Evolutionary conservation across 2,888 invertebrate genomes (phyloP).

Genomic region (Cerceris rybyensis): DNA sequence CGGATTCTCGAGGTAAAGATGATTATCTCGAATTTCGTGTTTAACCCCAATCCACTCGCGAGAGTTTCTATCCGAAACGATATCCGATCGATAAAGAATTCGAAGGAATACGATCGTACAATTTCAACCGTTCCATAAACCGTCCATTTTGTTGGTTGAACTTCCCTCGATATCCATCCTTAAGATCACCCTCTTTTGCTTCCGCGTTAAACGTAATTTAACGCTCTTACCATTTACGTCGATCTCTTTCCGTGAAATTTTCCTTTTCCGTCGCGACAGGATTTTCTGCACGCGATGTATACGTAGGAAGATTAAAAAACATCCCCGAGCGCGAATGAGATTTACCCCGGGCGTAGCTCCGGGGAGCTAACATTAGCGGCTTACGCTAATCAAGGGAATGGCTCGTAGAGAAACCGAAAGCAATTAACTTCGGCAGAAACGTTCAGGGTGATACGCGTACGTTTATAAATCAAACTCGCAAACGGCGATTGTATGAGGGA

Average conservation of each 20-base stretch:
- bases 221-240: not conserved
- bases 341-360: no score
- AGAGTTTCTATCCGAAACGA: not conserved
- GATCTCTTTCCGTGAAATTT: not conserved
- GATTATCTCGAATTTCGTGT: slow-evolving; percentile 19
- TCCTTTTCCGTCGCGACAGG: not conserved
- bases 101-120: not conserved
- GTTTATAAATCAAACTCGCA: not conserved
- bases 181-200: not conserved
- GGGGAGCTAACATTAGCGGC: no score
- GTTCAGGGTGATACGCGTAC: not conserved
- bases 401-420: not conserved
- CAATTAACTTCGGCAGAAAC: not conserved
- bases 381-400: not conserved
- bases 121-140: no score
- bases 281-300: not conserved
- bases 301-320: no score
- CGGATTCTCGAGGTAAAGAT: not conserved
- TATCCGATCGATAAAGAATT: not conserved
- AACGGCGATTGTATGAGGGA: no score
- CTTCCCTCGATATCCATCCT: no score
- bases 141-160: no score
- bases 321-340: no score
- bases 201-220: not conserved
- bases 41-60: not conserved